phyloP scores from a whole-genome alignment of 2,797 vertebrate genomes.

The Protosalanx chinensis region DNA sequence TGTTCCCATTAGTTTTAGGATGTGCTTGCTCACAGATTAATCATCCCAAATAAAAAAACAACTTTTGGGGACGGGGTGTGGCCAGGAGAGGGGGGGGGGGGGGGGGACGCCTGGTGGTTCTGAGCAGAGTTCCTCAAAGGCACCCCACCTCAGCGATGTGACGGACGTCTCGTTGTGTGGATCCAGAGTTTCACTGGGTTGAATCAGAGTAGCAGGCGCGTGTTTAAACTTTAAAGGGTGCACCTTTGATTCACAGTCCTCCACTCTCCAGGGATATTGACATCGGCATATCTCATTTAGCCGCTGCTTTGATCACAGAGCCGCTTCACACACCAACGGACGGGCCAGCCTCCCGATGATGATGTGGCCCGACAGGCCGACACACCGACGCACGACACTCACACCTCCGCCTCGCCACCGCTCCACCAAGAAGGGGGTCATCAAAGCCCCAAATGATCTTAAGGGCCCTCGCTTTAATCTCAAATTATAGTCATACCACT shows the following conservation, averaged over 20 bases:
- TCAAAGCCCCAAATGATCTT: slow-evolving; percentile 39
- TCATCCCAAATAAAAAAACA: slow-evolving; percentile 70
- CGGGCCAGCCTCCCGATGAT: slow-evolving; percentile 14
- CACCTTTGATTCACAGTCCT: slow-evolving; percentile 37
- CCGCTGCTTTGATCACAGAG: slow-evolving; percentile 44
- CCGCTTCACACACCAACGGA: slow-evolving; percentile 35
- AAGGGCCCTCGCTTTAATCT: slow-evolving; percentile 36
- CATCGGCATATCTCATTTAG: slow-evolving; percentile 20
- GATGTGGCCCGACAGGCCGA: slow-evolving; percentile 25
- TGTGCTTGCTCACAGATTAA: slow-evolving; percentile 64
- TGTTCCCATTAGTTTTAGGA: slow-evolving; percentile 69
- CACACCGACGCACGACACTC: slow-evolving; percentile 14
- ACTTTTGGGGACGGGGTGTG: slow-evolving; percentile 5
- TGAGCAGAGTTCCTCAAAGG: slow-evolving; percentile 46
- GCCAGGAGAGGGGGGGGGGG: slow-evolving; percentile 39
- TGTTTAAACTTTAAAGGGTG: slow-evolving; percentile 18
- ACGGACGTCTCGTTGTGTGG: neutral
- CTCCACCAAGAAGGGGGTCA: slow-evolving; percentile 19
- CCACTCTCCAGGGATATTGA: slow-evolving; percentile 17
- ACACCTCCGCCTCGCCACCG: slow-evolving; percentile 3
- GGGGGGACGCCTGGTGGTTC: slow-evolving; percentile 57
- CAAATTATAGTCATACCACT: slow-evolving; percentile 38
- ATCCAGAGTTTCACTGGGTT: neutral
- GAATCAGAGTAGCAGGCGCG: slow-evolving; percentile 15
- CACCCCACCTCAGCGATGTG: slow-evolving; percentile 13